Base-by-base conservation (phyloP, 2,113 vertebrate genomes). In the Varanus komodoensis region DNA sequence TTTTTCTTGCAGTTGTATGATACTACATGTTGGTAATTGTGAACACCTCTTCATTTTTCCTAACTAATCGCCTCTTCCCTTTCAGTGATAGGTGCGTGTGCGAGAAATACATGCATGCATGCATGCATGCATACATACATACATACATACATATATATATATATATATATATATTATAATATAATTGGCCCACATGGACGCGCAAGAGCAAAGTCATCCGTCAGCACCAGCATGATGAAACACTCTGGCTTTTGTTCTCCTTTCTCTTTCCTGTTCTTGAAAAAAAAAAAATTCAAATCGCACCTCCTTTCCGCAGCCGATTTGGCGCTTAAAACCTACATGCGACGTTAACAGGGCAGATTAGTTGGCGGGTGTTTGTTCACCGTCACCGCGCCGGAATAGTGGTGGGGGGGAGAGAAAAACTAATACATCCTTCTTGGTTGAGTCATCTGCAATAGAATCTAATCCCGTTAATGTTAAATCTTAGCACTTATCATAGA, bases 261-360 rank as follows among this genome's bases (percentile, higher is more conserved):
- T 54, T 67, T 57, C 78, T 38, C 87, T 3, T 19, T 21, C 8
- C 84, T 8, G 11, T 27, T n/a, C 44, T 27, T 34, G 4, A 25
- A 21, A 29, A 23, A 3, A 52, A 52, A 52, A 87, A 79, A 32
- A 79, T 48, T 69, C 64, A 80, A 89, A 57, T 79, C 7, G 19
- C 89, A 29, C 82, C 75, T 57, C n/a, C 82, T 34, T 12, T 7
- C 19, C 19, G 38, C 38, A 11, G 64, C 74, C 82, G 3, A n/a
- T 54, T 89, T 79, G 89, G 89, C 82, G 89, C 82, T 88, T 23
- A 88, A 78, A 89, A 69, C 19, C 82, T 12, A 67, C 82, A 6
- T 4, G 71, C 82, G 1, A n/a, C 48, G 64, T 29, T 79, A 79
- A 69, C 27, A 23, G 4, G 74, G 1, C 29, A 8, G 29, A 74